Conservation (phyloP, 2,797 vertebrate genomes). For the Delichon dasypus region DNA sequence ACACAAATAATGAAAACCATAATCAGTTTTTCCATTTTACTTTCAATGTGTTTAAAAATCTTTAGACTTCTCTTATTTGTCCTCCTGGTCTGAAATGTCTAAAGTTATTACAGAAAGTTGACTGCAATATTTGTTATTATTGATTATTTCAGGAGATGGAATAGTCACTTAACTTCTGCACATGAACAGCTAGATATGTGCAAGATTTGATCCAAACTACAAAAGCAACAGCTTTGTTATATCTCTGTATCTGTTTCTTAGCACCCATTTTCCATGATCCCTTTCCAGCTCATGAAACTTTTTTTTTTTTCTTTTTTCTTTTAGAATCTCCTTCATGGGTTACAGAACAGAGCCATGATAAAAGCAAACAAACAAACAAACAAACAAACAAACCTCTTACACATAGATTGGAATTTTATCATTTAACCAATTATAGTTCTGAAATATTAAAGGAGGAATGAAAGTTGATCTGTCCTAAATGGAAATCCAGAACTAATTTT, state of each 20-base stretch:
- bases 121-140: conserved; percentile 4
- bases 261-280: neutral
- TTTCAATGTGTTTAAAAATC: neutral
- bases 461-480: neutral
- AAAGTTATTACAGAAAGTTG: neutral
- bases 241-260: conserved; percentile 21
- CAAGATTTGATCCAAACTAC: conserved; percentile 31
- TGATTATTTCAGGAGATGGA: conserved; percentile 40
- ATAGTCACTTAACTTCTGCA: conserved; percentile 18
- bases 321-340: neutral
- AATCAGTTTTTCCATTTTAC: neutral
- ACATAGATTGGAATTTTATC: conserved; percentile 4
- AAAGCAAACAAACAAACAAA: neutral
- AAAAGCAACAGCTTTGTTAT: conserved; percentile 25
- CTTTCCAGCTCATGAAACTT: conserved; percentile 18
- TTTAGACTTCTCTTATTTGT: neutral
- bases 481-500: conserved; percentile 16
- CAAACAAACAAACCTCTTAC: neutral
- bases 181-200: neutral
- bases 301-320: neutral
- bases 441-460: conserved; percentile 22
- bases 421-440: neutral
- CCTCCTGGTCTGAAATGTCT: neutral
- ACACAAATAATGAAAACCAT: neutral
- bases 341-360: conserved; percentile 5